A percentile compares a stretch with the other conserved stretches of the same genome.
Evolutionary conservation across 2,888 invertebrate genomes (phyloP).

Genomic region (Megamerina dolium): DNA sequence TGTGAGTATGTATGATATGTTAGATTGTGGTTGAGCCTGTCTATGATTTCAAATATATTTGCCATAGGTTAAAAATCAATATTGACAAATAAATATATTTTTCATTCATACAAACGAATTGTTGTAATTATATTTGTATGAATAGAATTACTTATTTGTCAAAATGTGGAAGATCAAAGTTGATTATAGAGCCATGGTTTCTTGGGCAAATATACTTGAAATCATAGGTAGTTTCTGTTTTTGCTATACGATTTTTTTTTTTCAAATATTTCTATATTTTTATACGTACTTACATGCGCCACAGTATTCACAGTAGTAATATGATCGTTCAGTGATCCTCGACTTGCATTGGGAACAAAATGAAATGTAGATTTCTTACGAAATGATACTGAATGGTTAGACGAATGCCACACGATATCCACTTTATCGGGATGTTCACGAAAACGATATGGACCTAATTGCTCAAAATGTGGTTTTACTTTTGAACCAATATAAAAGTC

Average conservation of each 20-base stretch:
- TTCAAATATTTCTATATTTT: no score
- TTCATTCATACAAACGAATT: no score
- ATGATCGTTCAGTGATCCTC: conserved; percentile 61
- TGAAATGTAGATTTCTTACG: conserved; percentile 62
- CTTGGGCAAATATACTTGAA: no score
- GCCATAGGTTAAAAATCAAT: no score
- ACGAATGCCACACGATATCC: conserved; percentile 64
- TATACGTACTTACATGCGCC: conserved; percentile 60
- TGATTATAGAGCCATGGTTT: conserved; percentile 8
- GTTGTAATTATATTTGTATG: no score
- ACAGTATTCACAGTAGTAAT: conserved; percentile 72
- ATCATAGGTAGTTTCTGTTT: no score
- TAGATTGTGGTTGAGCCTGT: no score
- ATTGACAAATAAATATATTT: no score
- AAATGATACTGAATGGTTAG: conserved; percentile 69
- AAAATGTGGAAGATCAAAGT: conserved; percentile 12
- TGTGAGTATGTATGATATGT: background rate
- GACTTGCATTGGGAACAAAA: conserved; percentile 63
- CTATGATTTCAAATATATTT: no score
- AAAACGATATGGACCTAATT: conserved; percentile 61
- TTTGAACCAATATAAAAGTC: conserved; percentile 54
- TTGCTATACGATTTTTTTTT: no score
- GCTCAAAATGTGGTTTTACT: conserved; percentile 55
- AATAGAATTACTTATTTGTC: no score
- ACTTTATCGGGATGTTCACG: conserved; percentile 64